Evolutionary conservation across 2,888 invertebrate species (phyloP), one percentile per base, ranked within the genome.

Genomic region (Agrochola litura): DNA sequence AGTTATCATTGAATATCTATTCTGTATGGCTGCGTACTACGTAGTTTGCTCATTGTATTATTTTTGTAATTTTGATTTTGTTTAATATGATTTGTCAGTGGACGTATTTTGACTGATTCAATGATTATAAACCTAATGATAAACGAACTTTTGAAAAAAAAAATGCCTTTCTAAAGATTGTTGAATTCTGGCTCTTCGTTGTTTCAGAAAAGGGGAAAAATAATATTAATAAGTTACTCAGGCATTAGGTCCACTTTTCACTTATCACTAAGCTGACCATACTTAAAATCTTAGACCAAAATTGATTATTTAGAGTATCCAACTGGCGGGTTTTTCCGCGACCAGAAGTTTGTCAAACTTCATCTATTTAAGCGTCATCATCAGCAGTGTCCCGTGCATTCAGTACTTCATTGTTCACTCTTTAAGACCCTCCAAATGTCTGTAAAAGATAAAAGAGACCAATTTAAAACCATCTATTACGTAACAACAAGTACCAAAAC

Each of bases 401-500:
- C 3, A 52, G 19, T 52, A 52, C 8, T 52, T 52, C 6, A 19
- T 52, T 52, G 1, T 52, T 56, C 10, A 54, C 22, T 54, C 9
- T 22, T 54, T 52, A 22, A 54, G 54, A 54, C 54, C 22, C 22
- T 52, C 52, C 9, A 54, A 22, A 54, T 22, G 0, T 14, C 61
- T 77, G 71, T 25, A 79, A 54, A 22, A 56, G 0, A 58, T 3
- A n/a, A 6, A 25, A 80, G 6, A 63, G 0, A 2, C 1, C 0
- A 12, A 30, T 22, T 60, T 54, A 49, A 64, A 58, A 54, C 10
- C 9, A 19, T 6, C 10, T 46, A 73, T 88, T 88, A 89, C 82
- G 77, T 89, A 89, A 89, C 49, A 61, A 0, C 56, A 81, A 89
- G 88, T 90, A 93, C 88, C 93, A 94, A 95, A 77, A 82, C 49